A percentile compares a stretch with the other conserved stretches of the same genome.
Conservation (phyloP, 2,888 invertebrate species). For the Heteromyza rotundicornis region DNA sequence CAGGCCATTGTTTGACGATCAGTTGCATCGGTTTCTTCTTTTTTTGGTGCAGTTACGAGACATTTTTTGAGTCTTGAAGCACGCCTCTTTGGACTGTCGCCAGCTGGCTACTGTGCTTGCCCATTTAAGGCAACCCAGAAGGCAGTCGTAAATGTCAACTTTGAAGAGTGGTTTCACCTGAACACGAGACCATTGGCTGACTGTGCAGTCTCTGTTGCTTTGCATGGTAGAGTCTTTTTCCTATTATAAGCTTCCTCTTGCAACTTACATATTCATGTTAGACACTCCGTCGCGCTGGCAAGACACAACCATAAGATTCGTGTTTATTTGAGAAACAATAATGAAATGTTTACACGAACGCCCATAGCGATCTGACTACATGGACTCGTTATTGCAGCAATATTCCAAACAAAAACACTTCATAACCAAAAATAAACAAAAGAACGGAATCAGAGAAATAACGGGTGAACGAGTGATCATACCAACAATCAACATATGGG, state of each 20-base stretch:
- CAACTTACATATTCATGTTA: too few relatives aligned
- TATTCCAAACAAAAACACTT: conserved; percentile 52
- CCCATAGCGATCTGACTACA: conserved; percentile 37
- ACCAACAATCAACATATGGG: background rate
- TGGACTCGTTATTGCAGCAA: conserved; percentile 38
- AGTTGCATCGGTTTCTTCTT: background rate
- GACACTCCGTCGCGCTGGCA: conserved; percentile 11
- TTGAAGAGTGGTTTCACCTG: conserved; percentile 16
- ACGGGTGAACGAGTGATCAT: background rate
- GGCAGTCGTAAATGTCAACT: conserved; percentile 31
- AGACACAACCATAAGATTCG: background rate
- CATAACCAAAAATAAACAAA: conserved; percentile 51
- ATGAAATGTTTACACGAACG: conserved; percentile 35
- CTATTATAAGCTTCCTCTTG: too few relatives aligned
- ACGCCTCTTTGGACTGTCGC: background rate
- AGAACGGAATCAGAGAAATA: background rate
- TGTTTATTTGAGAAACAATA: conserved; percentile 40
- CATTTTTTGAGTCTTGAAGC: background rate
- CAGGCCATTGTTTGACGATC: background rate
- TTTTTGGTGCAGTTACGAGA: too few relatives aligned
- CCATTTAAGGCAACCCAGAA: conserved; percentile 1
- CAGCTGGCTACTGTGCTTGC: background rate
- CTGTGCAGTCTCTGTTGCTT: too few relatives aligned
- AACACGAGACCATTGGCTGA: conserved; percentile 6
- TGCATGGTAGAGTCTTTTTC: too few relatives aligned